A percentile compares a stretch with the other conserved stretches of the same genome.
These are phyloP conservation scores for Drosophila subobscura DNA, from an alignment of 1,140 invertebrate genomes.

Conservation along the genomic window DNA sequence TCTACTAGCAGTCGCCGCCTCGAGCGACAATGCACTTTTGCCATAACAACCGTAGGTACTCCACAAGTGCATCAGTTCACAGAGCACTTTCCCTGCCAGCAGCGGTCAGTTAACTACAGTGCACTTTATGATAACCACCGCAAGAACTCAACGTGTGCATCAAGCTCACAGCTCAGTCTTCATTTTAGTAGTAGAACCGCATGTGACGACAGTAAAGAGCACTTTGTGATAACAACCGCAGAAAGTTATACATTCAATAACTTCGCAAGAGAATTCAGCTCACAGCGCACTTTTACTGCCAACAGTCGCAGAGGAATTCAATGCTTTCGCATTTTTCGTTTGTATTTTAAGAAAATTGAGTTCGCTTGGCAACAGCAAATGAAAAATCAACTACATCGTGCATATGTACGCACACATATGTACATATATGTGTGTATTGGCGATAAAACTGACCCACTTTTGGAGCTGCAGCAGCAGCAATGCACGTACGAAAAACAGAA, in stretches of 20 bases:
- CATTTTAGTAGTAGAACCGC: too few relatives aligned
- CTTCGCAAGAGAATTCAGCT: too few relatives aligned
- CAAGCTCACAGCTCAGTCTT: too few relatives aligned
- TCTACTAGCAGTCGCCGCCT: too few relatives aligned
- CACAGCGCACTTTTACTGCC: neutral
- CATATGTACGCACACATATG: constrained; percentile 15
- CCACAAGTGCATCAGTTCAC: too few relatives aligned
- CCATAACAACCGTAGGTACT: too few relatives aligned
- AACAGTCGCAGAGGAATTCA: constrained; percentile 16
- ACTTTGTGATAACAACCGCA: constrained; percentile 10
- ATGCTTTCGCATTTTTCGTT: constrained; percentile 25
- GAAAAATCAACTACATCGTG: constrained; percentile 42
- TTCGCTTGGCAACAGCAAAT: constrained; percentile 62
- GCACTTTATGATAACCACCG: constrained; percentile 4
- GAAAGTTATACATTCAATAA: neutral
- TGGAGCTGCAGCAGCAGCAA: constrained; percentile 20
- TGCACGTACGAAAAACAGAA: constrained; percentile 42
- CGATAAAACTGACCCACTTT: constrained; percentile 79
- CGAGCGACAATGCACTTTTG: too few relatives aligned
- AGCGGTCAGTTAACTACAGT: neutral
- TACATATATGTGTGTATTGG: constrained; percentile 36
- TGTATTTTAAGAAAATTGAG: constrained; percentile 55
- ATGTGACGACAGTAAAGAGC: too few relatives aligned
- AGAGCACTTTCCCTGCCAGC: too few relatives aligned
- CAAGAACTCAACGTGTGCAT: neutral